Evolutionary conservation across 2,113 vertebrate genomes (phyloP), one percentile per base, ranked within the genome.

Genomic region (Catharus bicknelli): DNA sequence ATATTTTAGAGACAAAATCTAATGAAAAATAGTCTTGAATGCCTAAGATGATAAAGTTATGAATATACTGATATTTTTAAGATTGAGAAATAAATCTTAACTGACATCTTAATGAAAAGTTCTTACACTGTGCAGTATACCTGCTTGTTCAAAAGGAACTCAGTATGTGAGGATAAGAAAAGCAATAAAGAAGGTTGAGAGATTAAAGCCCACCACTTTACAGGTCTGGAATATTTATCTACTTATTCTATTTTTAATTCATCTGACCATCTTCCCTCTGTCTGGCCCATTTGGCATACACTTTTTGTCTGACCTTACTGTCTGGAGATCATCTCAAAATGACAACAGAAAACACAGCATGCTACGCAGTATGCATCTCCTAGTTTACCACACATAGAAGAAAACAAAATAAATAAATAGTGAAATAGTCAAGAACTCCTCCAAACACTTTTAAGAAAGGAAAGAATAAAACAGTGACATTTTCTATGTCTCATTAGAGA

Each of bases 311-410:
- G 83, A 93, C 90, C 91, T 85, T 87, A 45, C 68, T 89, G 88
- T 93, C 93, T 93, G 72, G 45, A 94, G 50, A 85, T 69, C 82
- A 42, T 63, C 61, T 90, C 93, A 90, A 89, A 90, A 85, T 86
- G 88, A 92, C 83, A 90, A 83, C 34, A 48, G 61, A 93, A 93
- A 90, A 61, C 75, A 83, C 63, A 90, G 70, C 30, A 53, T 54
- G 55, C 72, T 54, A 69, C 0, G 0, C 40, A 77, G 43, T 7
- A 34, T 51, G 34, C 34, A 87, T 63, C 29, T 92, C 47, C 57
- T 69, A 70, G 27, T 27, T 83, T 68, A 67, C 34, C 32, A 75
- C 7, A 19, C 50, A 45, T 21, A 50, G 26, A 87, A 85, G 38
- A 87, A 85, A 79, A 62, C 17, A 81, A 73, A 27, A 90, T 34